Percentiles rank a stretch among this genome's conserved stretches.
Conservation (phyloP, 2,888 invertebrate genomes). For the Nomada ruficornis region DNA sequence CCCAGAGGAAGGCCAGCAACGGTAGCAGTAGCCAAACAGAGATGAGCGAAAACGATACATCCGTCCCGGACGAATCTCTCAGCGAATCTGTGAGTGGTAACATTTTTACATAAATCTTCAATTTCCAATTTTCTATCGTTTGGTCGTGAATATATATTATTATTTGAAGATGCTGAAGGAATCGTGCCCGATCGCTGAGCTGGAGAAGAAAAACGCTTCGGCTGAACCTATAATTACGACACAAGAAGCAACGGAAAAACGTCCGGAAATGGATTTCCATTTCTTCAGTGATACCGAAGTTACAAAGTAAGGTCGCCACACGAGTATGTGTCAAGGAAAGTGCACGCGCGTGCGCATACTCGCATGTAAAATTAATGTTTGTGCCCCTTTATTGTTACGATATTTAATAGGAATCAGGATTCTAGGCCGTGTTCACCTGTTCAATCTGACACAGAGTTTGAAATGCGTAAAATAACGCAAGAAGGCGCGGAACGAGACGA, state of each 20-base stretch:
- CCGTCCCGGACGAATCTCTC: constrained; percentile 68
- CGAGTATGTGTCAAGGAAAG: not conserved
- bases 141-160: not conserved
- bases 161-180: constrained; percentile 68
- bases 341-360: not conserved
- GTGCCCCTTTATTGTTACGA: constrained; percentile 11
- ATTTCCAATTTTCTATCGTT: not conserved
- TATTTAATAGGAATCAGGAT: constrained; percentile 82
- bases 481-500: constrained; percentile 82
- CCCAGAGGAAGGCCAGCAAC: constrained; percentile 88
- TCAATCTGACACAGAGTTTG: constrained; percentile 98
- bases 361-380: constrained; percentile 17
- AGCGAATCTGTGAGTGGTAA: constrained; percentile 74
- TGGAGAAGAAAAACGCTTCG: constrained; percentile 64
- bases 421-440: constrained; percentile 93
- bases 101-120: not conserved
- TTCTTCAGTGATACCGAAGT: constrained; percentile 98
- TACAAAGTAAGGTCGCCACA: constrained; percentile 84
- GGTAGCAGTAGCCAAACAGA: constrained; percentile 81
- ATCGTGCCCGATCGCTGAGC: constrained; percentile 74
- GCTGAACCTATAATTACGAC: constrained; percentile 58
- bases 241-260: constrained; percentile 82
- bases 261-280: constrained; percentile 89
- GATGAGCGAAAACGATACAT: constrained; percentile 75
- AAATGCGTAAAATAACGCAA: constrained; percentile 87